Percentiles rank a stretch among this genome's conserved stretches.
phyloP scores from a whole-genome alignment of 2,797 vertebrate genomes.

The Gephyroberyx darwinii region DNA sequence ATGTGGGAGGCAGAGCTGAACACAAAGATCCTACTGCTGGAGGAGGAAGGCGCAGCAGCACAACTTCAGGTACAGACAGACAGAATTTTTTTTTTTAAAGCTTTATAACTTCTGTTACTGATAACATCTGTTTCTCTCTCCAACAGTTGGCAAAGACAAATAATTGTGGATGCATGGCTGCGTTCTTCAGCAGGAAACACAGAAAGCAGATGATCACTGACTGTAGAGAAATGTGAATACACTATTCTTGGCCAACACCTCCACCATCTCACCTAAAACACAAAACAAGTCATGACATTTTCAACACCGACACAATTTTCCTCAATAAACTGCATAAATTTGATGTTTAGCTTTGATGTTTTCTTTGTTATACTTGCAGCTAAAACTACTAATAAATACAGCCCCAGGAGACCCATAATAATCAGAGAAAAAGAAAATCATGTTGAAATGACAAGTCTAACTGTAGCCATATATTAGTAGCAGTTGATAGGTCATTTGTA shows the following conservation, averaged over 20 bases:
- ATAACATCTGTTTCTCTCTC: too few relatives aligned
- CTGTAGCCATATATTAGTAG: background rate
- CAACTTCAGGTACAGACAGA: slow-evolving; percentile 20
- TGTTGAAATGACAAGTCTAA: too few relatives aligned
- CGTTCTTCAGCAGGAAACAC: background rate
- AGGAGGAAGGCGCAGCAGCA: slow-evolving; percentile 21
- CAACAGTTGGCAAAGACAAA: too few relatives aligned
- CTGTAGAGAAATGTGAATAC: slow-evolving; percentile 10
- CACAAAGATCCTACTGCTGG: slow-evolving; percentile 10
- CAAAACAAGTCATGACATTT: slow-evolving; percentile 4
- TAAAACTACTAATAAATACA: too few relatives aligned
- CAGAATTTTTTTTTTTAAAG: background rate
- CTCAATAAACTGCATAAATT: background rate
- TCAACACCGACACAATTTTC: background rate
- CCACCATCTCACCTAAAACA: background rate
- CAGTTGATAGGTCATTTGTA: too few relatives aligned
- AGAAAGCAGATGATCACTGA: slow-evolving; percentile 3
- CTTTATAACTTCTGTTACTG: background rate
- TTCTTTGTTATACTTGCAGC: background rate
- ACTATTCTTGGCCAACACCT: slow-evolving; percentile 7
- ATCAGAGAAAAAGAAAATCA: too few relatives aligned
- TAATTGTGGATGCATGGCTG: slow-evolving; percentile 1
- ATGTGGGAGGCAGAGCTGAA: too few relatives aligned
- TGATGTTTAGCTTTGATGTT: background rate
- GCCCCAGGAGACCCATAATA: too few relatives aligned